Evolutionary conservation across 2,113 vertebrate species (phyloP).

Genomic region (Peromyscus leucopus): DNA sequence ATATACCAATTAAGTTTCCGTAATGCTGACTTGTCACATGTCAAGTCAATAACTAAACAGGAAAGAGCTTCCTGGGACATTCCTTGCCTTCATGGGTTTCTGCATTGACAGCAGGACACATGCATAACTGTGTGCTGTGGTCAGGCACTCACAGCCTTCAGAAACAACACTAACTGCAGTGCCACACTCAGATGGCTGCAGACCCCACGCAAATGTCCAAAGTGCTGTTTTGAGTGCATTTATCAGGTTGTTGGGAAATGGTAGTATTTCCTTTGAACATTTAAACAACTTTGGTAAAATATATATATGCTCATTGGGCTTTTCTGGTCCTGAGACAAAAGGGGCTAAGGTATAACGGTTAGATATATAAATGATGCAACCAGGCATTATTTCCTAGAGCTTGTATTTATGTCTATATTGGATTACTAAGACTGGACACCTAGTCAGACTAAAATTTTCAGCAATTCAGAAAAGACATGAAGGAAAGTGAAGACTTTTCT

Average conservation of each 20-base stretch:
- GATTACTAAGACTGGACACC: not conserved
- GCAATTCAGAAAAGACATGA: conserved; percentile 43
- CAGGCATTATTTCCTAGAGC: not conserved
- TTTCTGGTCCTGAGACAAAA: not conserved
- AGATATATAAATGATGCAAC: conserved; percentile 36
- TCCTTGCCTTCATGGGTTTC: not conserved
- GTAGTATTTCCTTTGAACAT: not conserved
- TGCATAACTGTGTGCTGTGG: not conserved
- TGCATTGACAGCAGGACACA: not conserved
- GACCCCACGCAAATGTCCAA: not conserved
- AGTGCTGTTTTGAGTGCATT: not conserved
- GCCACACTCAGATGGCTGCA: not conserved
- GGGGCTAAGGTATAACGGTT: not conserved
- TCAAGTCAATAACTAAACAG: not conserved
- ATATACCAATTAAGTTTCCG: conserved; percentile 54
- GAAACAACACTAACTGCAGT: conserved; percentile 25
- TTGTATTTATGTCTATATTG: not conserved
- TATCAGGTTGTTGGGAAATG: not conserved
- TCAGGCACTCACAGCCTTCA: not conserved
- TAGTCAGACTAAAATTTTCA: not conserved
- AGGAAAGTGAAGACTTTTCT: conserved; percentile 1
- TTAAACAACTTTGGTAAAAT: not conserved
- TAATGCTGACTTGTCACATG: not conserved
- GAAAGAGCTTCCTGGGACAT: not conserved
- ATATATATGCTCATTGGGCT: not conserved